Base-by-base conservation (phyloP, 2,797 vertebrate genomes). In the Coranthus polyacanthus region DNA sequence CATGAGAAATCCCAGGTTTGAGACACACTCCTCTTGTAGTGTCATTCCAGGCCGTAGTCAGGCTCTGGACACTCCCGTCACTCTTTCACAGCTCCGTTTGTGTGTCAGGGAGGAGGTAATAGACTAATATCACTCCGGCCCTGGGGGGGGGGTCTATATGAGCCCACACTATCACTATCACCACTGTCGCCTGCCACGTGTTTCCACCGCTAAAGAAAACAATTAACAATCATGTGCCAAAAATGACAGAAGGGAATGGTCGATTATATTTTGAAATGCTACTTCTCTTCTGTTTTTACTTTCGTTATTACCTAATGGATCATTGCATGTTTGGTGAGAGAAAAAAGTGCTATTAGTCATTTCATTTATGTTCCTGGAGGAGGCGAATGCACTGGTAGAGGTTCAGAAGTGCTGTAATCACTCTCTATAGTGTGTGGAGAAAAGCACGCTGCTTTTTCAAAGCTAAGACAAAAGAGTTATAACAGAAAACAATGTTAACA, bases 181-280 rank as follows among this genome's bases (percentile, higher is more conserved):
- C 38, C 43, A 72, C 49, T 62, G 41, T 46, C 69, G 45, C 53
- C 21, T 58, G 37, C 67, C 74, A 77, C 72, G 71, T 86, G 76
- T 85, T 76, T 68, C 60, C 58, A 72, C 71, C 20, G 62, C 38
- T 39, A 38, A 47, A 17, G 50, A 42, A 49, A 2, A 67, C 70
- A 79, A 83, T 65, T 76, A 65, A 63, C 22, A 50, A 22, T 37
- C 67, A 34, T 8, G n/a, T 50, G 58, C 52, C 47, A 42, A 59
- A 53, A 57, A 20, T 49, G 21, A 44, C 12, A 56, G 21, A 13
- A 39, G 17, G 34, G 46, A 52, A 54, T 39, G n/a, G 37, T 64
- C 10, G 3, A 6, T 21, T 12, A 3, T 29, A 57, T 0, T 16
- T 63, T 62, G 15, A 41, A 46, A 39, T 52, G 0, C 39, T 3